Conservation (phyloP, 1,140 invertebrate genomes). For the Zaprionus vittiger region DNA sequence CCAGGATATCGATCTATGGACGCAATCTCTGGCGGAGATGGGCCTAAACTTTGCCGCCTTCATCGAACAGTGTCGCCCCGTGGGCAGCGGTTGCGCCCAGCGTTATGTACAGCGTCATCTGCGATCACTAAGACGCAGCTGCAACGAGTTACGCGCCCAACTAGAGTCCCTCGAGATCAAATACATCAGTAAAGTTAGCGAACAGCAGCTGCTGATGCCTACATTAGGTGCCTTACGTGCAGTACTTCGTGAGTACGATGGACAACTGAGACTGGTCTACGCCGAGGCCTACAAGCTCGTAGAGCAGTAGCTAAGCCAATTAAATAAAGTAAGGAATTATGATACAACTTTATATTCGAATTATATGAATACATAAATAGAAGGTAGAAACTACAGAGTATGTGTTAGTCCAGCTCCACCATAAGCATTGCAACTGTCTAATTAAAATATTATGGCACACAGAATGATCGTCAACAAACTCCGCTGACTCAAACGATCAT, state of each 20-base stretch:
- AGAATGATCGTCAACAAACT: neutral
- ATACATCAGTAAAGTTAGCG: constrained; percentile 32
- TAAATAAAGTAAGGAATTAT: neutral
- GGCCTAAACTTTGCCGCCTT: constrained; percentile 31
- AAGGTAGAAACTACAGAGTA: neutral
- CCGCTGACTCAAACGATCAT: neutral
- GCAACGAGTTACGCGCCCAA: constrained; percentile 30
- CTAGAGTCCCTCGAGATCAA: constrained; percentile 46
- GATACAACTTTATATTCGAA: neutral
- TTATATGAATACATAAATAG: neutral
- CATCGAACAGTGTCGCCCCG: constrained; percentile 47
- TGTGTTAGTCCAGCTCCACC: neutral
- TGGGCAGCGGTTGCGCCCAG: constrained; percentile 31
- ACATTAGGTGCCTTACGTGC: constrained; percentile 21
- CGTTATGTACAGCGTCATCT: constrained; percentile 43
- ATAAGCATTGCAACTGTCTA: neutral
- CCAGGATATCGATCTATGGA: constrained; percentile 45
- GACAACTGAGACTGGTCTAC: constrained; percentile 25
- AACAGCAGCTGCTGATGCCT: constrained; percentile 29
- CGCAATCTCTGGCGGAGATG: constrained; percentile 20
- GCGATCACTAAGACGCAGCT: constrained; percentile 30
- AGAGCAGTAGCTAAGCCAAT: constrained; percentile 32
- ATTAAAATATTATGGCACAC: neutral
- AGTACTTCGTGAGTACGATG: constrained; percentile 45
- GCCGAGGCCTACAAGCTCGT: constrained; percentile 40